These are phyloP conservation scores for Pelmatolapia mariae DNA, from an alignment of 2,113 vertebrate genomes.

Conservation along the genomic window DNA sequence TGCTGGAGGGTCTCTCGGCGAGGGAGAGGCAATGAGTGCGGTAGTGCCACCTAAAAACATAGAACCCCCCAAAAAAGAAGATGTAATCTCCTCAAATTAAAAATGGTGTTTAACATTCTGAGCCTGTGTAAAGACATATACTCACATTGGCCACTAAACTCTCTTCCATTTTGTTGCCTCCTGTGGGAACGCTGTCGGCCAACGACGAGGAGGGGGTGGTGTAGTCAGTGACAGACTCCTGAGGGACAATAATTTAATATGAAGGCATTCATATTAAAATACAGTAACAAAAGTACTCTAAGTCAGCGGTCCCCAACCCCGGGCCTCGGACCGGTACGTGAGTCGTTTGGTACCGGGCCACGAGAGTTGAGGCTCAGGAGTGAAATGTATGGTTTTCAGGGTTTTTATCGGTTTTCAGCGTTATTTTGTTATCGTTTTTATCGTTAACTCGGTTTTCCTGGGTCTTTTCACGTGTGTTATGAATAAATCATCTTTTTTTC, in stretches of 20 bases:
- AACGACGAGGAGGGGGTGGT: constrained; percentile 91
- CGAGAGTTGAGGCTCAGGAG: too few species aligned
- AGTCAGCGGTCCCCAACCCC: too few species aligned
- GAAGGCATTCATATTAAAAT: not conserved
- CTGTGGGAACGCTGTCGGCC: constrained; percentile 87
- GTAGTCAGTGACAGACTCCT: constrained; percentile 98
- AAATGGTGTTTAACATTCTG: not conserved
- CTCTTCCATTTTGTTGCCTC: constrained; percentile 91
- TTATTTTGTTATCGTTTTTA: too few species aligned
- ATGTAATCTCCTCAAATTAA: not conserved
- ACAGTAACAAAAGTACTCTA: not conserved
- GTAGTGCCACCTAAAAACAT: constrained; percentile 84
- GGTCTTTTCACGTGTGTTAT: too few species aligned
- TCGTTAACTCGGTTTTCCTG: too few species aligned
- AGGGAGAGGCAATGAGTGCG: constrained; percentile 89
- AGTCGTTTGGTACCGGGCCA: too few species aligned
- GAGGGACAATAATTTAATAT: constrained; percentile 1
- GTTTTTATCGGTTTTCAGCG: too few species aligned
- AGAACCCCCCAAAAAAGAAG: not conserved
- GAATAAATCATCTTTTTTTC: too few species aligned
- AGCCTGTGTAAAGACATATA: constrained; percentile 30
- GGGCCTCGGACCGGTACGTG: too few species aligned
- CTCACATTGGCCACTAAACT: constrained; percentile 93
- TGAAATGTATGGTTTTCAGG: too few species aligned
- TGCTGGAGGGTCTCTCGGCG: constrained; percentile 91